Percentiles rank a stretch among this genome's conserved stretches.
Conservation (phyloP, 2,113 vertebrate genomes). For the Phaethon lepturus region DNA sequence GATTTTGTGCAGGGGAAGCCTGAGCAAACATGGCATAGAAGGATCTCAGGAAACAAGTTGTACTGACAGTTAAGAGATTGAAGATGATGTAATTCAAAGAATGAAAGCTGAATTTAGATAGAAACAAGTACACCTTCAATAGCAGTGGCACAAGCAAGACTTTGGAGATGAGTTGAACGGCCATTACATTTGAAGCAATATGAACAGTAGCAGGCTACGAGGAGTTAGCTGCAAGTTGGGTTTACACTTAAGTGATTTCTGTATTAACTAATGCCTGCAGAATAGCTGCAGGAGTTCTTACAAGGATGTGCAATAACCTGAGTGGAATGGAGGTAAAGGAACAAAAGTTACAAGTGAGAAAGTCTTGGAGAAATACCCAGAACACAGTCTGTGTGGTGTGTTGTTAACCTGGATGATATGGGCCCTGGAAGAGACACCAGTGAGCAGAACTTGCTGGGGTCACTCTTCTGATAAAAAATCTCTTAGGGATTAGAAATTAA, state of each 20-base stretch:
- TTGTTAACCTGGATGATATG: neutral
- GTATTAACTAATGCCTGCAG: neutral
- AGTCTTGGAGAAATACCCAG: neutral
- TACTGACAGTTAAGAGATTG: neutral
- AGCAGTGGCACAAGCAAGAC: neutral
- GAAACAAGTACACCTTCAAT: neutral
- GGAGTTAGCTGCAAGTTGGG: neutral
- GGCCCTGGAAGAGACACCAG: neutral
- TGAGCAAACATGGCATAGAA: neutral
- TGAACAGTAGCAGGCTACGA: neutral
- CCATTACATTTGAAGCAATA: neutral
- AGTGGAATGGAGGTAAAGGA: neutral
- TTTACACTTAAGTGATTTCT: neutral
- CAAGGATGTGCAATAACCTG: neutral
- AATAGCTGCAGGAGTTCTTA: neutral
- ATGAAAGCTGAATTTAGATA: neutral
- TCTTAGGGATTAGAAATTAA: neutral
- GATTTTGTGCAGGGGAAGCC: neutral
- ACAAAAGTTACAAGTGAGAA: neutral
- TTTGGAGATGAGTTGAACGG: neutral
- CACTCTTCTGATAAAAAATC: neutral
- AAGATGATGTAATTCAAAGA: neutral
- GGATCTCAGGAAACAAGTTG: neutral
- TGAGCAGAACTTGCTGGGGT: neutral
- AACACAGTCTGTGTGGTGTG: neutral